Evolutionary conservation across 1,140 invertebrate species (phyloP), one percentile per base, ranked within the genome.

Genomic region (Drosophila lowei): DNA sequence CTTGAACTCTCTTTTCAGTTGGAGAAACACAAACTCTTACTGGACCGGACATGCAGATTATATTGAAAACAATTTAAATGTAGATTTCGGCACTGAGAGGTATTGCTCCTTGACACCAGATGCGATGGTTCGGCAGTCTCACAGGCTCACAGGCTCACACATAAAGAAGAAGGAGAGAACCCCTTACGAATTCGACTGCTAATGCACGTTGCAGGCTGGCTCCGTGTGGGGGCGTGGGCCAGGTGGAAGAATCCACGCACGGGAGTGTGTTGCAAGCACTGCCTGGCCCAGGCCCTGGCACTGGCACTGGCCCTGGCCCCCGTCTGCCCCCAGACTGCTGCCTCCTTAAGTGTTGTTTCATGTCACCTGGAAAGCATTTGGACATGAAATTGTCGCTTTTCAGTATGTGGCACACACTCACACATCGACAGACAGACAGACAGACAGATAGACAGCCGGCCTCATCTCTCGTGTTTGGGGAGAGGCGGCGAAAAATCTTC

Each of bases 311-410:
- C 50, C 41, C 30, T n/a, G n/a, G n/a, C 30, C 48, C 34, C 41
- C 52, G 42, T 44, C 30, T 18, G 16, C 64, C 34, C 46, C 52
- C 21, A 46, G 77, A 79, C 84, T 83, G 75, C 73, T 80, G 79
- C 68, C 74, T 89, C 73, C 78, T 89, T 90, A 90, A 90, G 89
- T 90, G 89, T 90, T 90, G 89, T 90, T 90, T 90, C 89, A 85
- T 90, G 89, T 90, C 89, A 90, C 89, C 89, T 90, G 89, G 85
- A 90, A 90, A 90, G 79, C 89, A 90, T 90, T 90, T 90, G 89
- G 89, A 90, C 89, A 90, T 90, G 77, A 89, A 90, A 89, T 89
- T 90, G 84, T 90, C 84, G 80, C 80, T 90, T 89, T 90, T 90
- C 84, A 78, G 72, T 67, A 75, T 88, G 56, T 75, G 77, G 43